Base-by-base conservation (phyloP, 2,797 vertebrate genomes). In the Rhinella marina region DNA sequence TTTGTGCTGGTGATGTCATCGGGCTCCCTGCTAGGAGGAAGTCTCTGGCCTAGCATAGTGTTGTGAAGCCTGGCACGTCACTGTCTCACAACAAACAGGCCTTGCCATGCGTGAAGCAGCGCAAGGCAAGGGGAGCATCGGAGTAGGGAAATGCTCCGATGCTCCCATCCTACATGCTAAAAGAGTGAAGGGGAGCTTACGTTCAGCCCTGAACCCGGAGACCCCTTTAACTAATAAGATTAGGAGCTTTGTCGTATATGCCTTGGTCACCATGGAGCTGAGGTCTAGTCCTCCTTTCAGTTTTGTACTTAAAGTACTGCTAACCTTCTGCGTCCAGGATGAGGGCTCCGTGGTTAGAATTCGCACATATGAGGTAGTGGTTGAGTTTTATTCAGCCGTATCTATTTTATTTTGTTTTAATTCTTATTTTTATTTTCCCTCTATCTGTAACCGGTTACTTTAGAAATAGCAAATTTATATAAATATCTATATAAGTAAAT, bases 321-420 rank as follows among this genome's bases (percentile, higher is more conserved):
- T 62, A 66, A 52, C 83, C 91, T 62, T 7, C 73, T 54, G n/a
- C 83, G 88, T 90, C 90, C 88, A 91, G 50, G 50, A 75, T 41
- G 90, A 90, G 61, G 13, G 82, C 77, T 88, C 41, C 94, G 90
- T 94, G 94, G 92, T 92, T 94, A 93, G 91, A 91, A 89, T 87
- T 94, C 91, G 88, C 91, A 91, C 90, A 92, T 91, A 48, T 91
- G 91, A 95, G 94, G 94, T 90, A 93, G 95, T 95, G 95, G 97
- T 95, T 93, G 96, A 97, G 96, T 98, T 97, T 97, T 96, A 95
- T 97, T 97, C 97, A 98, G 92, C 95, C 94, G 94, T 92, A 91
- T 93, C 48, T 68, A 91, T 93, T 86, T 86, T 95, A 94, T 94
- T 94, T 94, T 92, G 93, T 92, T 84, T 14, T 48, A 41, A 5